These are phyloP conservation scores for Thunnus maccoyii DNA, from an alignment of 2,113 vertebrate genomes.

Conservation along the genomic window DNA sequence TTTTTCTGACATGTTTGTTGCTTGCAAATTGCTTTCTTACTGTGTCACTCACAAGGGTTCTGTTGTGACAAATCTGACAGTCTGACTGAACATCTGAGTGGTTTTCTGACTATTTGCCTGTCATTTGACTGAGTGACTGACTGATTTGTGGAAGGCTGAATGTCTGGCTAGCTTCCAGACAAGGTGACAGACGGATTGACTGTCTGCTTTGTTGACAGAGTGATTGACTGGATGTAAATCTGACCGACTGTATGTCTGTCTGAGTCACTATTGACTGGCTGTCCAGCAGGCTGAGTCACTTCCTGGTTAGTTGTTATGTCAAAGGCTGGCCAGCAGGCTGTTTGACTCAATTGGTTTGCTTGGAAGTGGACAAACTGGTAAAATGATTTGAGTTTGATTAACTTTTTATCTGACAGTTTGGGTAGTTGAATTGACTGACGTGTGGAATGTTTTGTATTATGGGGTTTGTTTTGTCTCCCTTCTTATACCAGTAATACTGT, in stretches of 20 bases:
- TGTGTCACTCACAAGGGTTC: slow-evolving; percentile 8
- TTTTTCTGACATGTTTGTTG: slow-evolving; percentile 14
- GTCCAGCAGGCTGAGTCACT: background rate
- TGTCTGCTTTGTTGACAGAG: slow-evolving; percentile 22
- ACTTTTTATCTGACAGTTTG: background rate
- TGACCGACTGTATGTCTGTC: slow-evolving; percentile 6
- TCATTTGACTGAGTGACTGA: slow-evolving; percentile 44
- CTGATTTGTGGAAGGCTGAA: slow-evolving; percentile 40
- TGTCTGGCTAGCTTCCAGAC: slow-evolving; percentile 45
- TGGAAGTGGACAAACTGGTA: background rate
- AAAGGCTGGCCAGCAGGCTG: too few relatives aligned
- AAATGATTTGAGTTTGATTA: background rate
- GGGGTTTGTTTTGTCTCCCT: too few relatives aligned
- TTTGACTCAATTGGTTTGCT: background rate
- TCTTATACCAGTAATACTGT: too few relatives aligned
- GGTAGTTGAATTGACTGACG: too few relatives aligned
- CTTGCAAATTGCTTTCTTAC: slow-evolving; percentile 33
- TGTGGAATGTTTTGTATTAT: too few relatives aligned
- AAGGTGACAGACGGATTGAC: slow-evolving; percentile 44
- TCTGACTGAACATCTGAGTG: slow-evolving; percentile 55
- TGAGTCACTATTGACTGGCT: background rate
- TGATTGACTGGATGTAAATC: slow-evolving; percentile 39
- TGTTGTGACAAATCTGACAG: slow-evolving; percentile 68
- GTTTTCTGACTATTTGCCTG: slow-evolving; percentile 47
- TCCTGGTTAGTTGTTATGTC: background rate